Base-by-base conservation (phyloP, 2,888 invertebrate species). In the Altica lythri region DNA sequence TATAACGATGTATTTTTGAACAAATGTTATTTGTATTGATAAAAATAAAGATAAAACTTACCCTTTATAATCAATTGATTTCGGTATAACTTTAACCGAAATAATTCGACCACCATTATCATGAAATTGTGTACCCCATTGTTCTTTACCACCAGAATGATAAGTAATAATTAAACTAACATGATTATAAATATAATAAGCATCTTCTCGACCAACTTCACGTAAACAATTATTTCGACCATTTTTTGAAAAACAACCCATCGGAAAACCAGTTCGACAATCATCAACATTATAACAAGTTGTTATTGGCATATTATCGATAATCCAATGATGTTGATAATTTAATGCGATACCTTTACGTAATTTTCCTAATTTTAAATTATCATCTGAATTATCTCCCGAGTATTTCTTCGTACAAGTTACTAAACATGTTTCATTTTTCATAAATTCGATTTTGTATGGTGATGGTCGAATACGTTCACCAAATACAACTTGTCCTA, bases 401-500 rank as follows among this genome's bases (percentile, higher is more conserved):
- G 78, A 80, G 72, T 98, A 98, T 0, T 72, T 78, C 74, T 88
- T 94, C 0, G 75, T 80, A 72, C 90, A 90, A 16, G 81, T 78
- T 62, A 69, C 57, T 48, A 78, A 76, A 73, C 91, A 89, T 5
- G 79, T 79, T 18, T 81, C 76, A 73, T 89, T 80, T 72, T 91
- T 86, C 65, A 88, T 78, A 75, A 97, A 98, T 64, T 86, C 83
- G 30, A 97, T 89, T 76, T 88, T 85, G 71, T 98, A 99, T 0
- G 90, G 90, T 45, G 97, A 96, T 0, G 96, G 92, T 47, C 95
- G 81, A 71, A 99, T 98, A 69, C 99, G 82, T 79, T 99, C 98
- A n/a, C 99, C 99, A 75, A 99, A 98, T 0, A 99, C 92, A 29
- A 99, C 97, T 79, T 99, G 99, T 1, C 99, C 99, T 46, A 99